A percentile compares a stretch with the other conserved stretches of the same genome.
Evolutionary conservation across 2,113 vertebrate species (phyloP).

Genomic region (Kobus ellipsiprymnus): DNA sequence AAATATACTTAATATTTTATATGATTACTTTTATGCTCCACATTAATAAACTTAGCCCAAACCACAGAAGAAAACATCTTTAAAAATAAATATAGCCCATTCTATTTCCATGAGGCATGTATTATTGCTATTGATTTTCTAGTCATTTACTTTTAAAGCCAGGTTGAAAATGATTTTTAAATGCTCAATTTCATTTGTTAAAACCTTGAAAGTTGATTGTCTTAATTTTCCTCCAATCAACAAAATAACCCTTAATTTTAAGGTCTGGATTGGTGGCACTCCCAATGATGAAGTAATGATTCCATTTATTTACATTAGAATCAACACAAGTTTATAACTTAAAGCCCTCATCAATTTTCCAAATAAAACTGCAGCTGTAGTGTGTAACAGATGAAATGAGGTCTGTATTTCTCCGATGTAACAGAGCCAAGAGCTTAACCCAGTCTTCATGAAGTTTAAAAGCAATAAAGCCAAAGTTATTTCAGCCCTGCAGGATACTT

Average conservation of each 20-base stretch:
- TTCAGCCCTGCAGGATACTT: constrained; percentile 58
- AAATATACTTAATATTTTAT: background rate
- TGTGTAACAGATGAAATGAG: constrained; percentile 65
- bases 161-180: constrained; percentile 50
- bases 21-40: background rate
- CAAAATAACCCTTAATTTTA: constrained; percentile 62
- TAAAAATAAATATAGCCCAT: constrained; percentile 1
- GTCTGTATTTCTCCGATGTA: constrained; percentile 54
- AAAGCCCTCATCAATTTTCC: constrained; percentile 53
- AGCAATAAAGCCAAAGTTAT: constrained; percentile 64
- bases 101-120: constrained; percentile 1
- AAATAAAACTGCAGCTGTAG: constrained; percentile 61
- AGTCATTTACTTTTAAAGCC: constrained; percentile 15
- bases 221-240: constrained; percentile 63
- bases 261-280: constrained; percentile 52
- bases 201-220: constrained; percentile 32
- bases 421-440: constrained; percentile 62
- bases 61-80: background rate
- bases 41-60: background rate
- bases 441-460: constrained; percentile 62
- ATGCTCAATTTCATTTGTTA: constrained; percentile 52
- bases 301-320: constrained; percentile 68
- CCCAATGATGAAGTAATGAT: constrained; percentile 40
- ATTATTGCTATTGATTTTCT: constrained; percentile 26
- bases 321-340: constrained; percentile 46